phyloP scores from a whole-genome alignment of 1,140 invertebrate species.

The Zeugodacus cucurbitae region DNA sequence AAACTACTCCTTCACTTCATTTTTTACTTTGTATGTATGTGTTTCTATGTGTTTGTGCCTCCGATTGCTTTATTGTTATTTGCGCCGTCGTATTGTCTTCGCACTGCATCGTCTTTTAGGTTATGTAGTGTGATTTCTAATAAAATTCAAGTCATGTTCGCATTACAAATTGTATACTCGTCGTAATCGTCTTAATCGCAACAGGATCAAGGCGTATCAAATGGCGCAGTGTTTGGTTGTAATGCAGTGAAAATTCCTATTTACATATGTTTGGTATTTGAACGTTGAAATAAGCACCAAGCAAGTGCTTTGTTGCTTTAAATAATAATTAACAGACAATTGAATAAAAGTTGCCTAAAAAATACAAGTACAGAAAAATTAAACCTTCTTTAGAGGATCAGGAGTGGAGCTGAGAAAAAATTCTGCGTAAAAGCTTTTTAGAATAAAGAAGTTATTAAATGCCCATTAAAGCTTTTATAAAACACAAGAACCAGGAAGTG shows the following conservation, averaged over 20 bases:
- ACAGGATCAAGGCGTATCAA: conserved; percentile 15
- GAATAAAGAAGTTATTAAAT: too few relatives aligned
- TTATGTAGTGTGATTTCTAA: not conserved
- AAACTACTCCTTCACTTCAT: not conserved
- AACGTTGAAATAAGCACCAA: too few relatives aligned
- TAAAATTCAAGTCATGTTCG: conserved; percentile 32
- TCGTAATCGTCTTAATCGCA: conserved; percentile 17
- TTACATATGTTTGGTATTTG: too few relatives aligned
- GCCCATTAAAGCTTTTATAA: too few relatives aligned
- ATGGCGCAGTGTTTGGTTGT: not conserved
- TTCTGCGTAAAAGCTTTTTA: too few relatives aligned
- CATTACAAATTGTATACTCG: conserved; percentile 31
- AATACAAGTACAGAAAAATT: too few relatives aligned
- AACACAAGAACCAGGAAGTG: too few relatives aligned
- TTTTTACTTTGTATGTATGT: not conserved
- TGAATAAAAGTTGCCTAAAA: too few relatives aligned
- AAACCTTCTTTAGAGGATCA: too few relatives aligned
- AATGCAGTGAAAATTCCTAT: not conserved
- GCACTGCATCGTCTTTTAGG: not conserved
- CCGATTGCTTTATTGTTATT: not conserved
- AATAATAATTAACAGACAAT: not conserved
- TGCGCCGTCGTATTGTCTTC: not conserved
- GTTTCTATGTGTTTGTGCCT: not conserved
- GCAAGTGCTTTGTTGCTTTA: not conserved
- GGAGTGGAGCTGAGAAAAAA: too few relatives aligned